Base-by-base conservation (phyloP, 2,797 vertebrate genomes). In the Crocidura indochinensis region DNA sequence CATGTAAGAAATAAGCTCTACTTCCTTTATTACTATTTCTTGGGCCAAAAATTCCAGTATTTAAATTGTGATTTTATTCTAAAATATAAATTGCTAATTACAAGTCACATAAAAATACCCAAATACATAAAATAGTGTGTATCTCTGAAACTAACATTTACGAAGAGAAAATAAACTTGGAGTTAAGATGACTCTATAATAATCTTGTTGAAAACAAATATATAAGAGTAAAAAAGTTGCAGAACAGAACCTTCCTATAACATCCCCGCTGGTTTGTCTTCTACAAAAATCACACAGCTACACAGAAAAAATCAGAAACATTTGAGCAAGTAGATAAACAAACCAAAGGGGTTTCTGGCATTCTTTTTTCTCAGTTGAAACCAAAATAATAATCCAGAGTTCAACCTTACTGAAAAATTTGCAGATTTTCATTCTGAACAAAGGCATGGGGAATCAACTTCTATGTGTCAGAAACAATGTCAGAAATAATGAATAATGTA, bases 311-410 rank as follows among this genome's bases (percentile, higher is more conserved):
- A 49, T 67, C 29, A 75, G 46, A 29, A 38, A 14, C 17, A 1
- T 29, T 84, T 62, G 73, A 92, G 44, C 80, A 76, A 87, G 27
- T 3, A 84, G 67, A 84, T 46, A 87, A 90, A 93, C 56, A 93
- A 60, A 91, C 31, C 60, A 85, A 51, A 71, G 7, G 0, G 51
- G 90, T 72, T 75, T 76, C 67, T 91, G 85, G 68, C 91, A 95
- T 88, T 27, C 53, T 76, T 75, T 78, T 24, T 79, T 73, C 56
- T 81, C 22, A 82, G n/a, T 75, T 82, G 72, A 68, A 31, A n/a
- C n/a, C 90, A 94, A 60, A 92, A 93, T 53, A 89, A 91, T 26
- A 90, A 88, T 31, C 72, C 44, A 79, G 87, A 26, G 22, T 9
- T 82, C 86, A 90, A 69, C 6, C 31, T 65, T 80, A 91, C 26